phyloP scores from a whole-genome alignment of 2,113 vertebrate species.

The Sitta europaea region DNA sequence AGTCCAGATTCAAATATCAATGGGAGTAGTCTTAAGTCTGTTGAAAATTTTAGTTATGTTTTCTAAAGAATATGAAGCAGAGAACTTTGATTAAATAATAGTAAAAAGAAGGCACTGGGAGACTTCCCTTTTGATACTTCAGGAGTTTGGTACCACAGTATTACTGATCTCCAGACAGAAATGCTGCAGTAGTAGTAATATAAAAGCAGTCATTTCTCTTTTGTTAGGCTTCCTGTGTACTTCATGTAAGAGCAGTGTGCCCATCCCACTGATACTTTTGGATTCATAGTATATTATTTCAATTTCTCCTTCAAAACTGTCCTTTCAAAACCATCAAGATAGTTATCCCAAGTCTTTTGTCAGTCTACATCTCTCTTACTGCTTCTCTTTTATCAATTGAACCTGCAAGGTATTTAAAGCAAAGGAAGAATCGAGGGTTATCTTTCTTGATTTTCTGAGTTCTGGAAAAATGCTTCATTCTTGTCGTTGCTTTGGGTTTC shows the following conservation, averaged over 20 bases:
- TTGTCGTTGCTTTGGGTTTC: not conserved
- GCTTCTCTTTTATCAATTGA: not conserved
- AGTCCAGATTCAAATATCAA: not conserved
- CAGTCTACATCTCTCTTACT: not conserved
- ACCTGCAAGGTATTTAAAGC: not conserved
- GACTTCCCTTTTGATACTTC: not conserved
- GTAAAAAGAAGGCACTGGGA: not conserved
- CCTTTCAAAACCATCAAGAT: not conserved
- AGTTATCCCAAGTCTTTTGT: not conserved
- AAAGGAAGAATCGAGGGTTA: not conserved
- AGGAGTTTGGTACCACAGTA: not conserved
- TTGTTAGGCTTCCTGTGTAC: not conserved
- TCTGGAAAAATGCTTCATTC: not conserved
- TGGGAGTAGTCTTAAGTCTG: not conserved
- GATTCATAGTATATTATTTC: not conserved
- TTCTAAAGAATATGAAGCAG: not conserved
- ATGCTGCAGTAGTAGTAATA: not conserved
- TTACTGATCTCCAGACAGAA: not conserved
- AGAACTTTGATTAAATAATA: not conserved
- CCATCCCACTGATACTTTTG: not conserved
- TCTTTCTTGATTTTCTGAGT: not conserved
- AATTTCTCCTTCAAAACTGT: not conserved
- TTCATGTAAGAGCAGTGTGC: not conserved
- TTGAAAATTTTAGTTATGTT: not conserved
- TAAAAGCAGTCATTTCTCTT: not conserved